These are phyloP conservation scores for Dolomedes plantarius DNA, from an alignment of 2,888 invertebrate genomes.

Conservation along the genomic window DNA sequence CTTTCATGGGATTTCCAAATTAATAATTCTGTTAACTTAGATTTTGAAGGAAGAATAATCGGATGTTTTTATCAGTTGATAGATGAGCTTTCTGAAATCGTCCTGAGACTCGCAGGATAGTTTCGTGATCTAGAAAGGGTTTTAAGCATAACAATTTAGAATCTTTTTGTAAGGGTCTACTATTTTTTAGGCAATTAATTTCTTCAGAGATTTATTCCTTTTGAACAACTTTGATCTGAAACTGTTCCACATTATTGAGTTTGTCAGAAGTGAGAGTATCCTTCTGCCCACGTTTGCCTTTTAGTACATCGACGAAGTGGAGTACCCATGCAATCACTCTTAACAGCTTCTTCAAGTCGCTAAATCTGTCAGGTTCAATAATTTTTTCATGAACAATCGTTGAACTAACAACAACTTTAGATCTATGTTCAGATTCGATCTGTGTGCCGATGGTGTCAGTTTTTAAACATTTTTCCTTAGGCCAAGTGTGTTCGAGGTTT, in stretches of 20 bases:
- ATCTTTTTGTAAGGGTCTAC: not conserved
- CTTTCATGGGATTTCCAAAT: too few species aligned
- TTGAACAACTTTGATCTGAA: not conserved
- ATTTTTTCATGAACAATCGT: not conserved
- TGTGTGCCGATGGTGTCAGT: not conserved
- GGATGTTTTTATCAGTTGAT: not conserved
- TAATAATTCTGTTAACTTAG: not conserved
- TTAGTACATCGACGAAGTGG: not conserved
- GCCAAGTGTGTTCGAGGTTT: not conserved
- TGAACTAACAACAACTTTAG: not conserved
- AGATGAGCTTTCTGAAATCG: not conserved
- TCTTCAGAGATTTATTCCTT: not conserved
- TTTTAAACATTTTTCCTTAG: not conserved
- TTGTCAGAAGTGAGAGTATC: not conserved
- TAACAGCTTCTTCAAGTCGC: not conserved
- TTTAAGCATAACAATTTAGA: not conserved
- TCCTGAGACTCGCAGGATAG: not conserved
- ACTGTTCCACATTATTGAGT: not conserved
- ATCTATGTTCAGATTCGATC: not conserved
- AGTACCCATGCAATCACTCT: not conserved
- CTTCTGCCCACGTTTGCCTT: not conserved
- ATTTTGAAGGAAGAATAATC: not conserved
- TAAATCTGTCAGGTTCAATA: not conserved
- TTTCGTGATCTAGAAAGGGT: not conserved
- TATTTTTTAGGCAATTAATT: not conserved